Evolutionary conservation across 2,113 vertebrate species (phyloP).

Genomic region (Emydocephalus ijimae): DNA sequence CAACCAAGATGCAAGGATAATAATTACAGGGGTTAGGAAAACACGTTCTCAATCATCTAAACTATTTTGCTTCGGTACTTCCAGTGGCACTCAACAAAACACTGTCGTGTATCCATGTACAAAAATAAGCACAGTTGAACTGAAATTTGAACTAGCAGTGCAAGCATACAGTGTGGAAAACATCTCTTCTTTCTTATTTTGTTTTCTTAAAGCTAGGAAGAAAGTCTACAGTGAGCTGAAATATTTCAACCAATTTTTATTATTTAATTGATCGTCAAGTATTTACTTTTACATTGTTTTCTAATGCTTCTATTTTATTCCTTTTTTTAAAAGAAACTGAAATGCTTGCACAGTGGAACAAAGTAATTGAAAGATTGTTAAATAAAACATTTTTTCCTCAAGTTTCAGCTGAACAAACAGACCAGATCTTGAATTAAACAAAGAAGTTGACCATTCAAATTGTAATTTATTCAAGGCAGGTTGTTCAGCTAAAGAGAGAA

Average conservation of each 20-base stretch:
- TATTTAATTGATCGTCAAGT: background rate
- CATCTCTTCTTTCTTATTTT: background rate
- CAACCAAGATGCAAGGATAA: background rate
- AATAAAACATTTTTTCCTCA: background rate
- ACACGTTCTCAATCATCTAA: background rate
- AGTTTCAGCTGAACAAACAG: background rate
- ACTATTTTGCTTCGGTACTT: background rate
- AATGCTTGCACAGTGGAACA: background rate
- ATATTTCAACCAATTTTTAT: background rate
- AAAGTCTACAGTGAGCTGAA: background rate
- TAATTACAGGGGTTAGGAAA: background rate
- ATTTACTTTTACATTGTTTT: background rate
- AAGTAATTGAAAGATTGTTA: background rate
- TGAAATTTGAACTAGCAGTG: background rate
- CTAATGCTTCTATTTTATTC: background rate
- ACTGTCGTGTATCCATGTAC: too few species aligned
- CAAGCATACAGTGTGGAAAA: background rate
- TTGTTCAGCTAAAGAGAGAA: background rate
- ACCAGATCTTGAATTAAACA: background rate
- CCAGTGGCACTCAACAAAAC: background rate
- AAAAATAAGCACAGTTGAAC: background rate
- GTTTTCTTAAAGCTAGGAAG: background rate
- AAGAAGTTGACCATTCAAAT: background rate
- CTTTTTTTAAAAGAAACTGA: background rate
- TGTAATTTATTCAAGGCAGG: background rate